phyloP scores from a whole-genome alignment of 2,113 vertebrate species.

The Cryptoleucopteryx plumbea region DNA sequence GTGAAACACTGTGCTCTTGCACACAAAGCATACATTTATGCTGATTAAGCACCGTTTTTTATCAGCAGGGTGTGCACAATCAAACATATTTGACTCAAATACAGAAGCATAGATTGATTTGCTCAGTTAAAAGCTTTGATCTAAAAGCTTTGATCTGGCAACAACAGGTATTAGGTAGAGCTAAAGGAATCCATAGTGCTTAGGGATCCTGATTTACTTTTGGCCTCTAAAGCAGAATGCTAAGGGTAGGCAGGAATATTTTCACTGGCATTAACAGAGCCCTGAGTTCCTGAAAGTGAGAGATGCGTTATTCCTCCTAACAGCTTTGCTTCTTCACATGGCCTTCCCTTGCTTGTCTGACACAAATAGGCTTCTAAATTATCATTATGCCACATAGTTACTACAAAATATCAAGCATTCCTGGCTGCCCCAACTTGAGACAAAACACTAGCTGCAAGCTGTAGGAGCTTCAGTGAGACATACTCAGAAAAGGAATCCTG shows the following conservation, averaged over 20 bases:
- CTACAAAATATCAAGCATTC: not conserved
- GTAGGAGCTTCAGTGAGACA: not conserved
- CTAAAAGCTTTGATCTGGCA: not conserved
- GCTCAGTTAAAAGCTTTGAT: conserved; percentile 15
- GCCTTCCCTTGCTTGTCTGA: not conserved
- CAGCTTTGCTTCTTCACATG: not conserved
- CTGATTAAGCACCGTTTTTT: not conserved
- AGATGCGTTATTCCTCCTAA: not conserved
- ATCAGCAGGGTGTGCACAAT: not conserved
- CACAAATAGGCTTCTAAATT: not conserved
- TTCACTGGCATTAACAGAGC: not conserved
- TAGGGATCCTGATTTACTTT: not conserved
- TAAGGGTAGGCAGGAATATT: not conserved
- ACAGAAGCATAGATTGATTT: not conserved
- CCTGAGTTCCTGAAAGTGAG: not conserved
- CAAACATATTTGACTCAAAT: not conserved
- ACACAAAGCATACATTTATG: not conserved
- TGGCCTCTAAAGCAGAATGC: not conserved
- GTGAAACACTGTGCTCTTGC: not conserved
- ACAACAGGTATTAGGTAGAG: not conserved
- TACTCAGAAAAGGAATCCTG: not conserved
- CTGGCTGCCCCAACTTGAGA: not conserved
- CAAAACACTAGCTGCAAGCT: not conserved
- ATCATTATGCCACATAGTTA: not conserved
- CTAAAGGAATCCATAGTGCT: not conserved